These are phyloP conservation scores for Aleiodes sp. DNA, from an alignment of 1,140 invertebrate species.

Conservation along the genomic window DNA sequence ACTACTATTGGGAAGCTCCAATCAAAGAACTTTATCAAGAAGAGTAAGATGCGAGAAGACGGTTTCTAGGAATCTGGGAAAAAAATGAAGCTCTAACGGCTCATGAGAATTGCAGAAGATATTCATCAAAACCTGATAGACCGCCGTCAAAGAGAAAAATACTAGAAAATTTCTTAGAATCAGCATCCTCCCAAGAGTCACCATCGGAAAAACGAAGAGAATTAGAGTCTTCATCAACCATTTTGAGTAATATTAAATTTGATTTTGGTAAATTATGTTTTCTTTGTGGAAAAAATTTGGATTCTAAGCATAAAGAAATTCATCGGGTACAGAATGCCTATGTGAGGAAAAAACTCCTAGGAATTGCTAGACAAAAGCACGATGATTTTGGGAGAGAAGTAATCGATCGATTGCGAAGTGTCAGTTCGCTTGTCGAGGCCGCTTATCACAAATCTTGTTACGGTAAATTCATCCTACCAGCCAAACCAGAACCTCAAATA, in stretches of 20 bases:
- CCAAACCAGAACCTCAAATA: neutral
- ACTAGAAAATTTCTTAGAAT: neutral
- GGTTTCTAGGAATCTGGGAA: conserved; percentile 18
- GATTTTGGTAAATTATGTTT: conserved; percentile 21
- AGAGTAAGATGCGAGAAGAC: conserved; percentile 18
- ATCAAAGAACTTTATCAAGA: conserved; percentile 1
- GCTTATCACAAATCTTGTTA: conserved; percentile 19
- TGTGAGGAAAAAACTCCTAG: neutral
- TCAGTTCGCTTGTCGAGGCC: neutral
- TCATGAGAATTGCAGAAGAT: conserved; percentile 1
- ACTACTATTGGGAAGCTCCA: neutral
- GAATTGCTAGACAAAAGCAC: neutral
- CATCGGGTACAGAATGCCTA: neutral
- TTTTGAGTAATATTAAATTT: neutral
- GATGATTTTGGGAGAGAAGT: conserved; percentile 12
- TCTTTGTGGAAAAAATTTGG: neutral
- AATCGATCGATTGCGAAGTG: neutral
- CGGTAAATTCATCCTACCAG: neutral
- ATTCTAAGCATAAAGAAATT: conserved; percentile 2
- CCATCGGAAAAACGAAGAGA: neutral
- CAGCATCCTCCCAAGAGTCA: neutral
- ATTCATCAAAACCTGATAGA: conserved; percentile 8
- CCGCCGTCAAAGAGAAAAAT: neutral
- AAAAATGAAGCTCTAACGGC: neutral
- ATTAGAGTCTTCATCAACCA: neutral